Evolutionary conservation across 2,113 vertebrate genomes (phyloP).

Genomic region (Tragelaphus buxtoni): DNA sequence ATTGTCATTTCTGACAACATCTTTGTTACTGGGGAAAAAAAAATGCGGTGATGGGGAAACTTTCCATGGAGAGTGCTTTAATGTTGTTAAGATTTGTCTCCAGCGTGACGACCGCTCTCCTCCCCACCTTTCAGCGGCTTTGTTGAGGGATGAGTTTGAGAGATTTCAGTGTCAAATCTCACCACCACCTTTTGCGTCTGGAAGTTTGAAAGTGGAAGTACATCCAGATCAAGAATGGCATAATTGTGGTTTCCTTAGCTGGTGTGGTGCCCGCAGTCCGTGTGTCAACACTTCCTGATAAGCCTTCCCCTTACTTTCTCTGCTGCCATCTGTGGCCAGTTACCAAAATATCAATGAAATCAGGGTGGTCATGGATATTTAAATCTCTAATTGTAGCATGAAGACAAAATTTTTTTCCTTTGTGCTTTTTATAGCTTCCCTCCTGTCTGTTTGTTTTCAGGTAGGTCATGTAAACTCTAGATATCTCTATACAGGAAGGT

Average conservation of each 20-base stretch:
- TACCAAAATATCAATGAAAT: background rate
- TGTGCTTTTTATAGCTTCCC: background rate
- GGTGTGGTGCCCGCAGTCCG: background rate
- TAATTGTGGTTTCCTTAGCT: constrained; percentile 57
- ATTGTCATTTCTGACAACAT: constrained; percentile 90
- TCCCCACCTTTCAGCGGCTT: constrained; percentile 36
- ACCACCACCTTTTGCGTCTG: background rate
- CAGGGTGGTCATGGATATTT: background rate
- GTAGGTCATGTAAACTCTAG: background rate
- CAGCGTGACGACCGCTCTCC: constrained; percentile 9
- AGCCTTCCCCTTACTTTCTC: constrained; percentile 18
- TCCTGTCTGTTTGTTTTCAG: background rate
- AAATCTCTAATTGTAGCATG: background rate
- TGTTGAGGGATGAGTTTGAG: background rate
- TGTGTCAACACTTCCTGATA: constrained; percentile 63
- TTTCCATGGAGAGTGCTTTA: constrained; percentile 69
- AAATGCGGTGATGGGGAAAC: constrained; percentile 75
- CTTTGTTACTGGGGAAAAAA: constrained; percentile 82
- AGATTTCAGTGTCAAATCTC: constrained; percentile 39
- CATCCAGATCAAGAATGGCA: constrained; percentile 42
- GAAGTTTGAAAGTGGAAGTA: constrained; percentile 54
- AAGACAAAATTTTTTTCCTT: background rate
- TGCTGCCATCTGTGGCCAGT: constrained; percentile 42
- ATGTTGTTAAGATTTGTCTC: constrained; percentile 71
- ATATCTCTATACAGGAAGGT: background rate